Evolutionary conservation across 2,797 vertebrate species (phyloP), one percentile per base, ranked within the genome.

Genomic region (Artibeus lituratus): DNA sequence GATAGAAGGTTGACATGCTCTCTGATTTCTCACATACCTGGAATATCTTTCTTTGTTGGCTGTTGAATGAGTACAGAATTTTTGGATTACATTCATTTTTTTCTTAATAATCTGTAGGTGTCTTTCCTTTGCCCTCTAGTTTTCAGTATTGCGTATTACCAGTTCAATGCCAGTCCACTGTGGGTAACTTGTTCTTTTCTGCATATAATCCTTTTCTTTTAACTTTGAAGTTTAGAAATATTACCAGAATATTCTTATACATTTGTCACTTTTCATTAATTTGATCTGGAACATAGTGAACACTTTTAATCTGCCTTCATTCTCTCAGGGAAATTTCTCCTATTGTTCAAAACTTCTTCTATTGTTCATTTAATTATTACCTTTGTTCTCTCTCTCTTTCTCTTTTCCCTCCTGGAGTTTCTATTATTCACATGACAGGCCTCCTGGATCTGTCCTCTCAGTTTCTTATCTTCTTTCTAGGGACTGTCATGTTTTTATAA

Each of bases 351-450:
- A 72, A 72, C 72, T 67, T 82, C 44, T 51, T 67, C 59, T 53
- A n/a, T 65, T 85, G 24, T 88, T 94, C 78, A 55, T 65, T 70
- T 96, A 88, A 93, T 85, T 82, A 57, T 35, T 59, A 14, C 83
- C 26, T 92, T 91, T 94, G 39, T 85, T 91, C 53, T 65, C 18
- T 84, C 2, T 84, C 3, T 51, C 37, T 74, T 95, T 42, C 55
- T 29, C 81, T 81, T 65, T 81, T 72, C 62, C 44, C 35, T 69
- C 53, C 44, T 59, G 24, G 24, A 67, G 76, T 91, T 89, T 92
- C 59, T 80, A 2, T 88, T 59, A 73, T 88, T 90, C 37, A 53
- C 42, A 53, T 35, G 47, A 51, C 78, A 69, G 10, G 3, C 44
- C 37, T 84, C 51, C 39, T 65, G 57, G 51, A n/a, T 84, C 10